phyloP scores from a whole-genome alignment of 2,888 invertebrate genomes.

The Drosophila setosimentum region DNA sequence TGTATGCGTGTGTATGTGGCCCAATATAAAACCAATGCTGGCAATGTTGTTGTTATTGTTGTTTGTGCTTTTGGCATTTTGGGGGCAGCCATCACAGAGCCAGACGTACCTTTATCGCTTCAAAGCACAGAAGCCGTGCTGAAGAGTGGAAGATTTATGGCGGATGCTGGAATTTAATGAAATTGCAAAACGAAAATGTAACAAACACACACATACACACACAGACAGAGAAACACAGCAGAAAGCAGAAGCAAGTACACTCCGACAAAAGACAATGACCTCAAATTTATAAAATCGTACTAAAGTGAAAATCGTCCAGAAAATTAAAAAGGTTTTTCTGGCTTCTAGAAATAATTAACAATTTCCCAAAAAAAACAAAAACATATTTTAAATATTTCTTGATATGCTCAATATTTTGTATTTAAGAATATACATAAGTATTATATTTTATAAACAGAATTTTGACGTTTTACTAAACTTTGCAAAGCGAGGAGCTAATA shows the following conservation, averaged over 20 bases:
- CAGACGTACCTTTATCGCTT: constrained; percentile 77
- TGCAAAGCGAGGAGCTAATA: not conserved
- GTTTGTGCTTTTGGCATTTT: constrained; percentile 62
- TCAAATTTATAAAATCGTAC: not conserved
- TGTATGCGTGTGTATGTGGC: constrained; percentile 36
- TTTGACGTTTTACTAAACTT: not conserved
- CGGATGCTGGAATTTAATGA: constrained; percentile 86
- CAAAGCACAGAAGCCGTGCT: constrained; percentile 82
- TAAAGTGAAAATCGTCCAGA: not conserved
- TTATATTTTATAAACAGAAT: not conserved
- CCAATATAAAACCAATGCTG: constrained; percentile 63
- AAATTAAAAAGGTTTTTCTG: not conserved
- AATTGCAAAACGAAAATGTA: constrained; percentile 85
- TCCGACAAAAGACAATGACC: not conserved
- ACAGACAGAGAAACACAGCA: constrained; percentile 35
- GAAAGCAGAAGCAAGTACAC: constrained; percentile 14
- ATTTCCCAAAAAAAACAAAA: not conserved
- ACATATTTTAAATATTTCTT: not conserved
- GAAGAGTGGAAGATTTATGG: constrained; percentile 85
- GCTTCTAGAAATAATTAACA: not conserved
- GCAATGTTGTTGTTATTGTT: constrained; percentile 32
- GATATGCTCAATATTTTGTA: not conserved
- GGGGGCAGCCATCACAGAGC: constrained; percentile 55
- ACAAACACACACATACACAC: constrained; percentile 59
- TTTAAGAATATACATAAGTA: not conserved